Evolutionary conservation across 2,113 vertebrate species (phyloP), one percentile per base, ranked within the genome.

Genomic region (Dascyllus trimaculatus): DNA sequence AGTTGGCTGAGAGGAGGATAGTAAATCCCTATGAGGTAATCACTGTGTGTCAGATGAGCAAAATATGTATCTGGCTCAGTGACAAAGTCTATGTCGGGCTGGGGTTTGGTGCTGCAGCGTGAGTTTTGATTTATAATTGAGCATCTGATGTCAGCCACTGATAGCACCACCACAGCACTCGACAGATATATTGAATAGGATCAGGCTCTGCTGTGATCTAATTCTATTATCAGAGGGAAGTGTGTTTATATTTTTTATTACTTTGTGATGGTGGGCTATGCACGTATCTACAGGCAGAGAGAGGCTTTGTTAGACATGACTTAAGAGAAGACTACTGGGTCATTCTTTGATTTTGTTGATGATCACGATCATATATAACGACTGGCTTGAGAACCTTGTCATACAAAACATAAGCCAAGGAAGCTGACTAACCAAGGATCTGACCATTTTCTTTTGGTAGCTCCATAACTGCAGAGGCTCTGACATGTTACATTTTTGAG

Each of bases 121-220:
- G 11, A 14, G 18, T 61, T 80, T 85, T 66, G 22, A 78, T 58
- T 75, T 21, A 43, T 35, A 67, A 43, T 58, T 64, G 45, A 56
- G 21, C 0, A 43, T 43, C 40, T 43, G 40, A 13, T 71, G 53
- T 46, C 18, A 19, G 40, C 10, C 2, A 15, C 54, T 70, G 71
- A 69, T 49, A 26, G 19, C 51, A 25, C 18, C 26, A 43, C 14
- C 40, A 43, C 40, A 45, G 24, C 54, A 25, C 25, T 10, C 13
- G 6, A 53, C 2, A 1, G 14, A 43, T 15, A 11, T 18, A 17
- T 61, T 68, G 8, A 18, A 45, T 3, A 10, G 21, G 38, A 54
- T 38, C 25, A 22, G 56, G 26, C 38, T 0, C 0, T 22, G 13
- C 25, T 45, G 40, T 52, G 5, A 29, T 60, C 45, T 18, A 45